These are phyloP conservation scores for Baccha elongata DNA, from an alignment of 2,888 invertebrate genomes.

Conservation along the genomic window DNA sequence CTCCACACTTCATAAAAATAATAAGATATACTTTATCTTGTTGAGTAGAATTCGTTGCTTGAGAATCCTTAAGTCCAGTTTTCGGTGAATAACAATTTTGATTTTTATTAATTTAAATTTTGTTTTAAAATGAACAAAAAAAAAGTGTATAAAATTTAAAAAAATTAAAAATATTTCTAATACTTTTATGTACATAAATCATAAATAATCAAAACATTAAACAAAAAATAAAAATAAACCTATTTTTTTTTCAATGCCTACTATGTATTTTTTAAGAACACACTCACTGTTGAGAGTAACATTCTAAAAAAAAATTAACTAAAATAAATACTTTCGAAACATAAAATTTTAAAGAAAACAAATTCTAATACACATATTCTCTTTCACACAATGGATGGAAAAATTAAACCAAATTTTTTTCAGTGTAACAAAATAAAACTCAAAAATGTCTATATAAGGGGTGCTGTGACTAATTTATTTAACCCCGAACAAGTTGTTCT, in stretches of 20 bases:
- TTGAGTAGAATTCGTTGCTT: conserved; percentile 49
- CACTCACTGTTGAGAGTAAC: conserved; percentile 54
- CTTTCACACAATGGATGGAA: conserved; percentile 75
- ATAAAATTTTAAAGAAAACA: conserved; percentile 40
- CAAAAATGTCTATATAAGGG: conserved; percentile 58
- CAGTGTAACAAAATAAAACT: conserved; percentile 61
- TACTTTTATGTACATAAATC: conserved; percentile 68
- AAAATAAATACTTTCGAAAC: conserved; percentile 19
- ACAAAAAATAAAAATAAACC: conserved; percentile 34
- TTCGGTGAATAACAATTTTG: conserved; percentile 71
- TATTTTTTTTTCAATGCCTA: conserved; percentile 55
- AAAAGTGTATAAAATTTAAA: conserved; percentile 39
- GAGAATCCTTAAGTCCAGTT: conserved; percentile 70
- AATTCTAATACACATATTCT: conserved; percentile 66
- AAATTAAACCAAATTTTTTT: conserved; percentile 58
- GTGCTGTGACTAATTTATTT: conserved; percentile 47
- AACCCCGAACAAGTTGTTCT: conserved; percentile 50
- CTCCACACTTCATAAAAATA: conserved; percentile 31
- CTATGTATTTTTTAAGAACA: conserved; percentile 41
- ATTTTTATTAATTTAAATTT: conserved; percentile 51
- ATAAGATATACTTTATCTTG: conserved; percentile 37
- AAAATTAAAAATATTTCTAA: conserved; percentile 15
- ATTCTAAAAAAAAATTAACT: conserved; percentile 50
- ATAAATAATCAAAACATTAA: conserved; percentile 38
- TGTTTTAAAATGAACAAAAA: conserved; percentile 30